Evolutionary conservation across 2,113 vertebrate genomes (phyloP), one percentile per base, ranked within the genome.

Genomic region (Planiliza haematocheilus): DNA sequence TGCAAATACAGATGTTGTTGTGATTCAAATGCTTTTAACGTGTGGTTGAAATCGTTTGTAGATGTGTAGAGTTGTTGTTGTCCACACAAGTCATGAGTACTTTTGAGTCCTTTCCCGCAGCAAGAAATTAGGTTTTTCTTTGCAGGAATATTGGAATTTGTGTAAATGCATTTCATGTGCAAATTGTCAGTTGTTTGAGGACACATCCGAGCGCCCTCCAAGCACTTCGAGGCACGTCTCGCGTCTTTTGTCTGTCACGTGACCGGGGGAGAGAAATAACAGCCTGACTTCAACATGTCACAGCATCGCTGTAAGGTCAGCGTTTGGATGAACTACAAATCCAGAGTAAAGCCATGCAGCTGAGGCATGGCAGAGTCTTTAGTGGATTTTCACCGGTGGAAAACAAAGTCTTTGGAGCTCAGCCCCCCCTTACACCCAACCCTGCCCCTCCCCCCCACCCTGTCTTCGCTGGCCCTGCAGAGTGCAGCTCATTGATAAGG

Each of bases 401-500:
- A 77, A 87, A 81, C 79, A 77, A 77, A 83, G 74, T 81, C 65
- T 67, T 60, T 50, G 58, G 63, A 70, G 60, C 84, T 72, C 53
- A 38, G 42, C 16, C 4, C 70, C 14, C 38, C 46, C 24, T 13
- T 20, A 46, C 41, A 16, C 43, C 49, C 63, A 49, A 21, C 7
- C 18, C 58, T 42, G 24, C 24, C 24, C 24, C 24, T 5, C 53
- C 38, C 17, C 43, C 49, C 60, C 52, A 21, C 7, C 18, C 58
- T 42, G 72, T 49, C 70, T 81, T 37, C 45, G 51, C 73, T 30
- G 68, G 72, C 76, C 79, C 81, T 51, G 73, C 85, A 74, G 86
- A 91, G 57, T 84, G 81, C 63, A 60, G 61, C 70, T 73, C 84
- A 70, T 69, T 87, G 89, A 92, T 91, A 90, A 90, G 79, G 79